Percentiles rank a stretch among this genome's conserved stretches.
phyloP scores from a whole-genome alignment of 1,140 invertebrate species.

The Protaetia brevitarsis region DNA sequence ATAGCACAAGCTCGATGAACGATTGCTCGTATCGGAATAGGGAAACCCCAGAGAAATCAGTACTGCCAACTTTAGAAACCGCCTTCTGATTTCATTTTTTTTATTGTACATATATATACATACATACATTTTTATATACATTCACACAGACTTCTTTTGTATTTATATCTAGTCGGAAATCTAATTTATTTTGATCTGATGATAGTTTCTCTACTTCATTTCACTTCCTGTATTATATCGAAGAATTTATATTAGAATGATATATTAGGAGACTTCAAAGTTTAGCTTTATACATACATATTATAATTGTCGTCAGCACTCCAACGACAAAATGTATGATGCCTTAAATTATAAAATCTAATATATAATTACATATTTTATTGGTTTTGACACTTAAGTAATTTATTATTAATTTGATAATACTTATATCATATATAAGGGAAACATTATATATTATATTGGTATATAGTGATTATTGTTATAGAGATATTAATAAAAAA shows the following conservation, averaged over 20 bases:
- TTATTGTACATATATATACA: no score
- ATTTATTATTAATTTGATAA: conserved; percentile 7
- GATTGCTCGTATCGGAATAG: conserved; percentile 24
- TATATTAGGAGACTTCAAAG: no score
- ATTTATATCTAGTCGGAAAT: background rate
- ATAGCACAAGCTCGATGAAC: conserved; percentile 35
- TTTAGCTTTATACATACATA: no score
- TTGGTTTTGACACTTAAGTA: background rate
- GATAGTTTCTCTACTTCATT: no score
- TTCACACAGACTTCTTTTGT: background rate
- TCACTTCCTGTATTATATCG: no score
- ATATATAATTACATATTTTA: no score
- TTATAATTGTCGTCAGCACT: no score
- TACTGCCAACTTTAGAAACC: conserved; percentile 55
- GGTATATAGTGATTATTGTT: conserved; percentile 14
- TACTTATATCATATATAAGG: background rate
- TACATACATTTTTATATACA: background rate
- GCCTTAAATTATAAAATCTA: no score
- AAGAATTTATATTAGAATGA: no score
- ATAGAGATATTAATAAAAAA: background rate
- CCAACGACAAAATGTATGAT: no score
- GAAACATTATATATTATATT: conserved; percentile 1
- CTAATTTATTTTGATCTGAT: background rate
- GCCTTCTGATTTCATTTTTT: no score
- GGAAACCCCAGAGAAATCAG: conserved; percentile 32